A percentile compares a stretch with the other conserved stretches of the same genome.
phyloP scores from a whole-genome alignment of 2,113 vertebrate genomes.

The Podiceps cristatus region DNA sequence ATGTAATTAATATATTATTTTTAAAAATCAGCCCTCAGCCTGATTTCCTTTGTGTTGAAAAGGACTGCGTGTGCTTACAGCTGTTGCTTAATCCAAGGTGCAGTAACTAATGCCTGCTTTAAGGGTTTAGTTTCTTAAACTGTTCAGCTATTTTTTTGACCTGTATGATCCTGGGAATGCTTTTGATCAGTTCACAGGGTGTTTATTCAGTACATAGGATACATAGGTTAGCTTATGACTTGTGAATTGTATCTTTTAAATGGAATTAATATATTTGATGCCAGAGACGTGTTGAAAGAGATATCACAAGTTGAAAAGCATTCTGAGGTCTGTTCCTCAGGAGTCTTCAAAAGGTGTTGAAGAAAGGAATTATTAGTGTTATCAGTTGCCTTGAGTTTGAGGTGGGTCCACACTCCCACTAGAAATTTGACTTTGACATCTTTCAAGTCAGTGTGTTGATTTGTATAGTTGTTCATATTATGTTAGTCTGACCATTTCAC shows the following conservation, averaged over 20 bases:
- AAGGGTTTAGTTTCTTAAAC: background rate
- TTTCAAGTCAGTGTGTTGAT: background rate
- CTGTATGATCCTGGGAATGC: background rate
- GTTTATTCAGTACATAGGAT: background rate
- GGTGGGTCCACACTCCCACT: background rate
- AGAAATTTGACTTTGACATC: background rate
- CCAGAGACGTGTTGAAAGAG: background rate
- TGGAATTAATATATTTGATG: background rate
- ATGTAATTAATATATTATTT: background rate
- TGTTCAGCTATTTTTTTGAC: background rate
- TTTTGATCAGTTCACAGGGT: background rate
- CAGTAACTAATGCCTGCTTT: background rate
- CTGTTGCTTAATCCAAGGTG: background rate
- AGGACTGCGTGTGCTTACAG: background rate
- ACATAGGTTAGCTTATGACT: background rate
- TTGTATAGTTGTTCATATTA: background rate
- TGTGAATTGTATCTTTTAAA: background rate
- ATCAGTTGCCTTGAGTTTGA: background rate
- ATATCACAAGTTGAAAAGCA: background rate
- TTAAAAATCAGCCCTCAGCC: background rate
- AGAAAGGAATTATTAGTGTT: background rate
- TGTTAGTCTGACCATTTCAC: background rate
- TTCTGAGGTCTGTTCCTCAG: background rate
- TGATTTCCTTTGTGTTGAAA: background rate
- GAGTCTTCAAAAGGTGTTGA: background rate